Conservation (phyloP, 1,140 invertebrate genomes). For the Hylaeus volcanicus region DNA sequence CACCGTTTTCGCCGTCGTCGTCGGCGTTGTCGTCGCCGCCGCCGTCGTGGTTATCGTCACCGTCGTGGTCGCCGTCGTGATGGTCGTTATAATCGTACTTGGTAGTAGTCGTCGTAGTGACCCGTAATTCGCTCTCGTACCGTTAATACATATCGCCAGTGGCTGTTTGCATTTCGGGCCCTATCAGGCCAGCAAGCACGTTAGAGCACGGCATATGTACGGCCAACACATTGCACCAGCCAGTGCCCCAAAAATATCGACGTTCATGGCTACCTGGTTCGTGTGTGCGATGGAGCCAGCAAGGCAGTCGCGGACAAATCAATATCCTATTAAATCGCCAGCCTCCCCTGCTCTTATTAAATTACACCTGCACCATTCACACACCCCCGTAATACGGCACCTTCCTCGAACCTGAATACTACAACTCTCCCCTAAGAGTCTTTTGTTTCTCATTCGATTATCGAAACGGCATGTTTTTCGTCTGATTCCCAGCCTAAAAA, state of each 20-base stretch:
- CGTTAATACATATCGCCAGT: conserved; percentile 47
- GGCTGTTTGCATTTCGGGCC: conserved; percentile 61
- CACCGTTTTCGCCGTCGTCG: background rate
- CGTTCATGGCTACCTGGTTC: conserved; percentile 74
- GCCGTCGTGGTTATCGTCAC: conserved; percentile 27
- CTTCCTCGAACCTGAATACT: conserved; percentile 25
- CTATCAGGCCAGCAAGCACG: conserved; percentile 68
- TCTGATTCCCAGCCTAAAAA: conserved; percentile 63
- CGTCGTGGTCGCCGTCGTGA: conserved; percentile 46
- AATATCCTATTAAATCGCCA: conserved; percentile 76
- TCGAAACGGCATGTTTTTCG: conserved; percentile 64
- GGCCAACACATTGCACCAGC: conserved; percentile 62
- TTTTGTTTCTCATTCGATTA: conserved; percentile 51
- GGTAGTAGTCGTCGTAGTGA: conserved; percentile 39
- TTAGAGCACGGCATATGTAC: conserved; percentile 56
- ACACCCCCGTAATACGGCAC: conserved; percentile 18
- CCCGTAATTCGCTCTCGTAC: conserved; percentile 38
- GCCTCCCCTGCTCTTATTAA: conserved; percentile 72
- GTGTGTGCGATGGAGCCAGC: conserved; percentile 62
- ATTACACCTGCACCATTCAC: conserved; percentile 68
- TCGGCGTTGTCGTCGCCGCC: background rate
- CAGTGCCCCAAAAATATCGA: conserved; percentile 78
- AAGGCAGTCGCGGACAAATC: conserved; percentile 71
- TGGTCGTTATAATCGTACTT: conserved; percentile 41
- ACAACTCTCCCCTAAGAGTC: conserved; percentile 19